These are phyloP conservation scores for Gasteruption jaculator DNA, from an alignment of 2,888 invertebrate species.

Conservation along the genomic window DNA sequence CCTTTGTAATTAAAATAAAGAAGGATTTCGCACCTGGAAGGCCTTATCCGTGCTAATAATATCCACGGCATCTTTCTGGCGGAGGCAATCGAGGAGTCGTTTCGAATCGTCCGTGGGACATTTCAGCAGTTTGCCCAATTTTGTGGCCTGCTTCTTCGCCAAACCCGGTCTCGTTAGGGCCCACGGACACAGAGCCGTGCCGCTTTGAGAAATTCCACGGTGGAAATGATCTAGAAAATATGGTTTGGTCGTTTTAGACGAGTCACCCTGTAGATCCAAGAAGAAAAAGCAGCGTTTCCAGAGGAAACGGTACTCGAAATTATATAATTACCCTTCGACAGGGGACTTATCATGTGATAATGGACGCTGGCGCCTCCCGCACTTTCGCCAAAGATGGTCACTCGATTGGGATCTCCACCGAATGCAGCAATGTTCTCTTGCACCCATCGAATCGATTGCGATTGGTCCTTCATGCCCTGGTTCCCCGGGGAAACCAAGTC, in stretches of 20 bases:
- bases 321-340: conserved; percentile 53
- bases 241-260: neutral
- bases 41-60: conserved; percentile 63
- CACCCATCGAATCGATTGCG: conserved; percentile 61
- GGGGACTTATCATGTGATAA: conserved; percentile 65
- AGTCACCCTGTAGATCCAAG: neutral
- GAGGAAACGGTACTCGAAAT: too few relatives aligned
- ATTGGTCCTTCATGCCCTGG: conserved; percentile 66
- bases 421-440: conserved; percentile 60
- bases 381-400: conserved; percentile 68
- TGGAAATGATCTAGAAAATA: conserved; percentile 65
- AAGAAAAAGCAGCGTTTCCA: neutral
- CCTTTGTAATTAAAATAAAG: too few relatives aligned
- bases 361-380: conserved; percentile 68
- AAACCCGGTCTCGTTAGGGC: conserved; percentile 61
- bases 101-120: conserved; percentile 57
- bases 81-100: conserved; percentile 61
- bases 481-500: conserved; percentile 64
- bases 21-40: conserved; percentile 69
- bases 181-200: conserved; percentile 67
- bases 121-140: conserved; percentile 59
- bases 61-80: conserved; percentile 59
- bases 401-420: conserved; percentile 61
- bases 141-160: conserved; percentile 58
- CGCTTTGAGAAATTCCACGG: conserved; percentile 71